Evolutionary conservation across 2,888 invertebrate genomes (phyloP).

Genomic region (Diaperis boleti): DNA sequence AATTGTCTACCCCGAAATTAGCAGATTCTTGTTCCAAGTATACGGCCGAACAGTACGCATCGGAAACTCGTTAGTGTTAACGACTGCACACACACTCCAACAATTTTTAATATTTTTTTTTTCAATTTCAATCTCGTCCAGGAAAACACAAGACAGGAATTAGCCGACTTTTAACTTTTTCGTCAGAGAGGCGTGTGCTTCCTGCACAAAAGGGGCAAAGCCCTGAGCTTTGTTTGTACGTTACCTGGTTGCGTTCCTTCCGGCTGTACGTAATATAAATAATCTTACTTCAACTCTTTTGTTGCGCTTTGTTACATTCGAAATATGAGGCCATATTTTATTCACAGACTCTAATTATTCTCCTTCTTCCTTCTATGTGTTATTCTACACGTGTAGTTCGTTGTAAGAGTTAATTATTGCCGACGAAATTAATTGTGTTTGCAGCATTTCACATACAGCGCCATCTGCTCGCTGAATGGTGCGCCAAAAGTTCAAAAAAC

Average conservation of each 20-base stretch:
- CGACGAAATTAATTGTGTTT: slow-evolving; percentile 44
- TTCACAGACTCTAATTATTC: slow-evolving; percentile 54
- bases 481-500: neutral
- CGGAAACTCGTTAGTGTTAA: slow-evolving; percentile 25
- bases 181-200: slow-evolving; percentile 23
- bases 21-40: slow-evolving; percentile 51
- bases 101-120: slow-evolving; percentile 10
- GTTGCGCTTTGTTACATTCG: slow-evolving; percentile 54
- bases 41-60: slow-evolving; percentile 20
- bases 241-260: slow-evolving; percentile 54
- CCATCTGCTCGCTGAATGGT: neutral
- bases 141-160: slow-evolving; percentile 14
- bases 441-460: slow-evolving; percentile 26
- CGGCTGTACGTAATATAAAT: slow-evolving; percentile 56
- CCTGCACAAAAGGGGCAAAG: slow-evolving; percentile 25
- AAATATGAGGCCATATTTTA: slow-evolving; percentile 55
- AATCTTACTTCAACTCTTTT: slow-evolving; percentile 55
- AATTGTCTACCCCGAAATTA: slow-evolving; percentile 59
- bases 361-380: slow-evolving; percentile 45
- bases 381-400: slow-evolving; percentile 40
- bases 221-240: slow-evolving; percentile 40
- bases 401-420: slow-evolving; percentile 44
- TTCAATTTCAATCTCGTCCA: slow-evolving; percentile 13
- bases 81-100: neutral
- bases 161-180: slow-evolving; percentile 18